Evolutionary conservation across 2,113 vertebrate species (phyloP), one percentile per base, ranked within the genome.

Genomic region (Nestor notabilis): DNA sequence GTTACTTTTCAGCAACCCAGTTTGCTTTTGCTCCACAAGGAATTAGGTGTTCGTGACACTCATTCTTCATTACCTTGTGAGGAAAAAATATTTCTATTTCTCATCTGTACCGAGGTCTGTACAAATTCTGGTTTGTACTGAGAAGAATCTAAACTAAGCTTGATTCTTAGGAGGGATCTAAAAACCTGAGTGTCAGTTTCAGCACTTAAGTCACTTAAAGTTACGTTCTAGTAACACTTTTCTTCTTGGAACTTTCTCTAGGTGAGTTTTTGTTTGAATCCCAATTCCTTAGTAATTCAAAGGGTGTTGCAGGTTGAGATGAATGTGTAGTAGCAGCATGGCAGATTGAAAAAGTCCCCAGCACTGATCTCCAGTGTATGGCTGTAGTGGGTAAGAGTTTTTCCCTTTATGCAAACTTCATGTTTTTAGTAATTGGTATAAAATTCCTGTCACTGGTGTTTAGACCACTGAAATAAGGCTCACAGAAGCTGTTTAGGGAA

Each of bases 1-100:
- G 83, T 88, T 85, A 79, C 80, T 96, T 96, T 96, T 71, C 60
- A 89, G 64, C 41, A 87, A 19, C 82, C 69, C 50, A 58, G 53
- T 86, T 95, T 72, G 78, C 41, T 76, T 90, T 89, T 65, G 49
- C 75, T 87, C n/a, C 33, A 1, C 49, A 55, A 78, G 83, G 70
- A 93, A 21, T 93, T 83, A 29, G 55, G 68, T 91, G 76, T 78
- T 96, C 13, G 1, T 68, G 60, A 44, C 46, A 74, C 18, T 90
- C 37, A 18, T 33, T 68, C 75, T 61, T 68, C 37, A 5, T 64
- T 66, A 71, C 7, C 4, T 43, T 46, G 29, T 37, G 35, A n/a
- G n/a, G 27, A 52, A 75, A 50, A 80, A 72, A 39, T 20, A 70
- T 20, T 52, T 47, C 24, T 47, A 2, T 55, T 91, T 84, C n/a